Base-by-base conservation (phyloP, 1,140 invertebrate species). In the Drosophila azteca region DNA sequence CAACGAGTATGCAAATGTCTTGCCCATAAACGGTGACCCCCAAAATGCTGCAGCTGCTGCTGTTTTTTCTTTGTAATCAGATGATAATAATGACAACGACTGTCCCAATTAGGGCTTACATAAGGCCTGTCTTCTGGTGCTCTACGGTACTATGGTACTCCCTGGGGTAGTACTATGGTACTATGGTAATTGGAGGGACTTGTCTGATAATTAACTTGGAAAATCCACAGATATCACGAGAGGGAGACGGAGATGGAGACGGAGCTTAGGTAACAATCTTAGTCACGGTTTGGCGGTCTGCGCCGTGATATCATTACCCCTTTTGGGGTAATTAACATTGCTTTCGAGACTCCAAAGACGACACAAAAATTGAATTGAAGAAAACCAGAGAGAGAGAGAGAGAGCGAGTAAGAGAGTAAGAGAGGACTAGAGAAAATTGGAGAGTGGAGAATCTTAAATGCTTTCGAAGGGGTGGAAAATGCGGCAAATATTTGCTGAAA, bases 201-300 rank as follows among this genome's bases (percentile, higher is more conserved):
- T 45, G 55, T 52, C 62, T 45, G 55, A 65, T 72, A 88, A 87
- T 87, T 88, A 88, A 70, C 82, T 82, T 52, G 68, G 35, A 67
- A 81, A 63, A 60, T 62, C 39, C 49, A 64, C 54, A 58, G 46
- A 75, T 31, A 31, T 8, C 29, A 31, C 29, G 64, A 50, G 22
- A 35, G 29, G 17, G 50, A 64, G 43, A 52, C 4, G 24, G 61
- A 64, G 43, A 52, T 0, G 24, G 61, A 26, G 39, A 72, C 35
- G 35, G 3, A 11, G 74, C 83, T 87, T 87, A 87, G 83, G 83
- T 87, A 87, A 87, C 71, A 39, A 60, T 88, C 72, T 83, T 70
- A 88, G 83, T 87, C 83, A 87, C 79, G 83, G 75, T 87, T 88
- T 88, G 61, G 53, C 83, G 77, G 45, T 76, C 83, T 77, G 64